Evolutionary conservation across 2,888 invertebrate species (phyloP).

Genomic region (Keiferia lycopersicella): DNA sequence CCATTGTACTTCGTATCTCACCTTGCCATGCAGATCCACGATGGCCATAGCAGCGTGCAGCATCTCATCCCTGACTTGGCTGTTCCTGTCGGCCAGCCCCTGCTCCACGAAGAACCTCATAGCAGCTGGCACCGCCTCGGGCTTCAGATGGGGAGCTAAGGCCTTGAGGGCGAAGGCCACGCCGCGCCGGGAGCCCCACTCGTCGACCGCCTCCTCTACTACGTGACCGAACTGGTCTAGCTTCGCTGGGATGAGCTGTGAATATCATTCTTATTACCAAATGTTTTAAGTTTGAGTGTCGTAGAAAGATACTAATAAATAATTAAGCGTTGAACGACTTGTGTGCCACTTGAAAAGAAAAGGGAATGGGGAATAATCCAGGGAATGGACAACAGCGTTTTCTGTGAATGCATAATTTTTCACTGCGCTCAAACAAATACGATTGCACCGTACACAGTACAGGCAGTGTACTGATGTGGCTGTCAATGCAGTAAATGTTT

Average conservation of each 20-base stretch:
- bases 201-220: conserved; percentile 91
- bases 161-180: conserved; percentile 91
- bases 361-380: too few species aligned
- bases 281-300: too few species aligned
- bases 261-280: background rate
- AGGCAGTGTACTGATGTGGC: too few species aligned
- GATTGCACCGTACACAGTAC: too few species aligned
- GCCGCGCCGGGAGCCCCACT: conserved; percentile 95
- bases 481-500: too few species aligned
- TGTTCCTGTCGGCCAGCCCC: conserved; percentile 92
- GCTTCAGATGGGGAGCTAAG: conserved; percentile 86
- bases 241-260: conserved; percentile 89
- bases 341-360: too few species aligned
- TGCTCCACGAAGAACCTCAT: conserved; percentile 92
- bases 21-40: conserved; percentile 96
- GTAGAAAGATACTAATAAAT: too few species aligned
- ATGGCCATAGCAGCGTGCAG: conserved; percentile 95
- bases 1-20: conserved; percentile 40
- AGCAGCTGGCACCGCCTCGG: conserved; percentile 85
- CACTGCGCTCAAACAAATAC: too few species aligned
- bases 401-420: too few species aligned
- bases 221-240: conserved; percentile 96
- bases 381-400: too few species aligned
- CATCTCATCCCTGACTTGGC: conserved; percentile 93
- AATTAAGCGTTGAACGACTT: too few species aligned